Evolutionary conservation across 2,113 vertebrate genomes (phyloP).

Genomic region (Miniopterus natalensis): DNA sequence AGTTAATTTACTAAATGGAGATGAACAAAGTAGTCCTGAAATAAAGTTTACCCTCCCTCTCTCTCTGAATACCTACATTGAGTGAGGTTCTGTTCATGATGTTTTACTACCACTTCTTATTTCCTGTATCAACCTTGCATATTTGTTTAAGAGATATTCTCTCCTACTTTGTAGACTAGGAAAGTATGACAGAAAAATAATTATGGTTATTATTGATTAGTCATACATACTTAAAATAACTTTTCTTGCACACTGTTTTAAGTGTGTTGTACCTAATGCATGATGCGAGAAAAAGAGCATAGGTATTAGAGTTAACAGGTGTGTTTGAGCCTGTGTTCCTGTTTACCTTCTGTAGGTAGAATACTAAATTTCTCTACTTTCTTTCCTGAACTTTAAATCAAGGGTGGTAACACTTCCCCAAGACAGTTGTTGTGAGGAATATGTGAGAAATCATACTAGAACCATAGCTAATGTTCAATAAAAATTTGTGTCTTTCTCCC

Average conservation of each 20-base stretch:
- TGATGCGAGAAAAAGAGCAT: neutral
- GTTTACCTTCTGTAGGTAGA: neutral
- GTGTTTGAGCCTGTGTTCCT: neutral
- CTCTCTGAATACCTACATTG: neutral
- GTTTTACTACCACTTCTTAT: neutral
- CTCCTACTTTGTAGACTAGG: neutral
- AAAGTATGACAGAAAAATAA: neutral
- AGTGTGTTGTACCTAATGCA: neutral
- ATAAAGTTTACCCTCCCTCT: neutral
- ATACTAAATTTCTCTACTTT: neutral
- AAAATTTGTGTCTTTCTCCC: neutral
- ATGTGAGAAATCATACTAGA: neutral
- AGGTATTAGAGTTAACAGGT: neutral
- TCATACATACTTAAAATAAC: neutral
- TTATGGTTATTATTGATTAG: neutral
- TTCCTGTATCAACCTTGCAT: neutral
- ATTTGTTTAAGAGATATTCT: neutral
- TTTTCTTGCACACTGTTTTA: neutral
- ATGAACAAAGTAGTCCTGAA: constrained; percentile 3
- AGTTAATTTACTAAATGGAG: constrained; percentile 20
- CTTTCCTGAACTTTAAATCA: neutral
- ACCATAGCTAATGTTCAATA: neutral
- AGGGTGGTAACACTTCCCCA: neutral
- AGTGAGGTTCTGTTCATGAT: neutral
- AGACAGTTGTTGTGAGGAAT: neutral